A percentile compares a stretch with the other conserved stretches of the same genome.
These are phyloP conservation scores for Suricata suricatta DNA, from an alignment of 2,113 vertebrate genomes.

Conservation along the genomic window DNA sequence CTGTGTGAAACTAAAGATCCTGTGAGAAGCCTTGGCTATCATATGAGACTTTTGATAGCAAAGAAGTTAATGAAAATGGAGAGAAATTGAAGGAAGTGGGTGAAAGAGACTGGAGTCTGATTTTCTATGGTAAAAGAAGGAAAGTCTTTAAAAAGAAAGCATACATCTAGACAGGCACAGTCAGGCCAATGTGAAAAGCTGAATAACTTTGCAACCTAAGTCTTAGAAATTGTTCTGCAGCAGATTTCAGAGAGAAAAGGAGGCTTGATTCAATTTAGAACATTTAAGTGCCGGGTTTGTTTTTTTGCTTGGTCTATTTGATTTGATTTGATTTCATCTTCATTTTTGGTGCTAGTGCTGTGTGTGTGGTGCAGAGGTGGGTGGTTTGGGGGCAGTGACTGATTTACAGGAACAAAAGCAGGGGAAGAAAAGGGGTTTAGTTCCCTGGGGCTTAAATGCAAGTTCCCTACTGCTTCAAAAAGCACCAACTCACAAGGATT, in stretches of 20 bases:
- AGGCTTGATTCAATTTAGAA: background rate
- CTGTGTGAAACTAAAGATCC: slow-evolving; percentile 13
- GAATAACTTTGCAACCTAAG: background rate
- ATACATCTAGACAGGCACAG: background rate
- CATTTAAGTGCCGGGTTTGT: background rate
- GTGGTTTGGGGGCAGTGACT: background rate
- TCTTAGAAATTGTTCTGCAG: background rate
- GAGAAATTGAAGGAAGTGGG: background rate
- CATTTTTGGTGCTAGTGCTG: background rate
- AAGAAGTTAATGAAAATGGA: slow-evolving; percentile 55
- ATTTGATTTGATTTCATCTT: slow-evolving; percentile 1
- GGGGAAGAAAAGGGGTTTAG: background rate
- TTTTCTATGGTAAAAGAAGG: background rate
- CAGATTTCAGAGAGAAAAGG: background rate
- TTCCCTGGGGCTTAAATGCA: background rate
- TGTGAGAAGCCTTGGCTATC: slow-evolving; percentile 2
- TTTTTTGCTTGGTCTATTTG: background rate
- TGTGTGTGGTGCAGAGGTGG: background rate
- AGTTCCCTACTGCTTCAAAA: slow-evolving; percentile 30
- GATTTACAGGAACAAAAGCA: background rate
- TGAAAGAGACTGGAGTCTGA: background rate
- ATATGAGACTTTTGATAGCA: background rate
- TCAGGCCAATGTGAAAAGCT: background rate
- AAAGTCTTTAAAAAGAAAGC: background rate
- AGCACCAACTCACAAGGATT: background rate